Base-by-base conservation (phyloP, 1,140 invertebrate genomes). In the Halictus rubicundus region DNA sequence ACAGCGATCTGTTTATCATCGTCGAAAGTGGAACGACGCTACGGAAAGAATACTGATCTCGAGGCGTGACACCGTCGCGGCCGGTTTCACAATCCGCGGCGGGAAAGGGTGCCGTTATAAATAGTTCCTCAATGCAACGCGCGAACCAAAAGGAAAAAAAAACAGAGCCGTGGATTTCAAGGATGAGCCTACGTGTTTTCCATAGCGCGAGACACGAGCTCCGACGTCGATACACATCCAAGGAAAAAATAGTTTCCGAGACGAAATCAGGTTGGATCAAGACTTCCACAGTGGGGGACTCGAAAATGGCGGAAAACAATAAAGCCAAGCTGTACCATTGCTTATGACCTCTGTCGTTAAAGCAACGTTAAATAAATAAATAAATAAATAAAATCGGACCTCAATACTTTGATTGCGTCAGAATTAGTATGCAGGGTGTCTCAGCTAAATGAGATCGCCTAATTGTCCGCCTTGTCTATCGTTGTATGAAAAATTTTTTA, bases 51-150 rank as follows among this genome's bases (percentile, higher is more conserved):
- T 76, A 60, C 19, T 21, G 19, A 64, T 39, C 19, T 8, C n/a
- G 46, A 10, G 32, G 32, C 14, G 54, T 57, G 59, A 5, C 10
- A 27, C 27, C 27, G 49, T 23, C 39, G n/a, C 57, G 68, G 27
- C 8, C 19, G 16, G 49, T 52, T 52, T 52, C 49, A 52, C 49
- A 21, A 52, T 52, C 16, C 49, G 49, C 49, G 49, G 49, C 16
- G 49, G 49, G 19, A 52, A 64, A 64, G 68, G 68, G 68, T 78
- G 60, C 42, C 46, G 76, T 78, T 78, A 78, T 78, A 78, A 78
- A 78, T 78, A 78, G 59, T 57, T 27, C n/a, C 57, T 64, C 71
- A 64, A 78, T 71, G 76, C 27, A 42, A 54, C 59, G 32, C 19
- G 68, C 23, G 10, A 23, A 71, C 19, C 49, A 52, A 52, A 52